Base-by-base conservation (phyloP, 2,888 invertebrate genomes). In the Pristionchus fissidentatus region DNA sequence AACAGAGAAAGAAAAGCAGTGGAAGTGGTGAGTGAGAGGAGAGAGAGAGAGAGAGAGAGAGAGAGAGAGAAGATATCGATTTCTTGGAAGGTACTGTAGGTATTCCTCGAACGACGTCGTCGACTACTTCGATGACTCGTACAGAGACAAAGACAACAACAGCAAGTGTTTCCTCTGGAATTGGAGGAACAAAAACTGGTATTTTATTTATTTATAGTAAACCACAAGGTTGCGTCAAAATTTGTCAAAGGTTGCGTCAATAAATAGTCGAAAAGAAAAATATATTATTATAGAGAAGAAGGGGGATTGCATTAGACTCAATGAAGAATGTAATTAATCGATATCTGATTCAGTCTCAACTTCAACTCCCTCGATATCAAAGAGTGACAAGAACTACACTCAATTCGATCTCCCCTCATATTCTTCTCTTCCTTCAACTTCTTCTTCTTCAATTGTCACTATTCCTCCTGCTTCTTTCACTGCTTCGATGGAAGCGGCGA, bases 1-100 rank as follows among this genome's bases (percentile, higher is more conserved):
- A 84, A 57, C 84, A 86, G 55, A 80, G 52, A 43, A 83, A 84
- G 83, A 83, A n/a, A n/a, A n/a, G n/a, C n/a, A n/a, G n/a, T n/a
- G n/a, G n/a, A n/a, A n/a, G n/a, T n/a, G n/a, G n/a, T n/a, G n/a
- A n/a, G 62, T 41, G 60, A 80, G 19, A 80, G 66, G n/a, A 73
- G 62, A n/a, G 82, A 81, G 60, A 77, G 83, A 4, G 85, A 1
- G 29, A 49, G 32, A 3, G 38, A 46, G 70, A 10, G 10, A 26
- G 29, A 62, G 8, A 35, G 35, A 62, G 10, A 62, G 32, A 4
- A 57, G 15, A 29, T 62, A 35, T 3, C 29, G 1, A n/a, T 0
- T 32, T 19, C 35, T 62, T 5, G 26, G 13, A n/a, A n/a, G n/a
- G n/a, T 62, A 13, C 3, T 41, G n/a, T 2, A 46, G 75, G n/a